Base-by-base conservation (phyloP, 2,113 vertebrate genomes). In the Hystrix cristata region DNA sequence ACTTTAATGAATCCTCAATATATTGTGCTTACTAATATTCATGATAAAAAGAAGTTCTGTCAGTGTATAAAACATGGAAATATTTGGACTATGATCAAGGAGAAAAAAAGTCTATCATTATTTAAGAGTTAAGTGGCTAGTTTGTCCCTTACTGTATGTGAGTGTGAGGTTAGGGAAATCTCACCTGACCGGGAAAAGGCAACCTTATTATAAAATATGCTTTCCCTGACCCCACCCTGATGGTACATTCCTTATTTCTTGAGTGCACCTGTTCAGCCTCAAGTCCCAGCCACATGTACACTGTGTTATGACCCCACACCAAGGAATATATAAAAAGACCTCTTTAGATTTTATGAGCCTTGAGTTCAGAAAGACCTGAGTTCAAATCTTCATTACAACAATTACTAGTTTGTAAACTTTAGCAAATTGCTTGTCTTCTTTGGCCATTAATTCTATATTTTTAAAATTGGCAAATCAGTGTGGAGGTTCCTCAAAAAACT, bases 261-360 rank as follows among this genome's bases (percentile, higher is more conserved):
- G 79, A 72, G 86, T 91, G 95, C 74, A 82, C 82, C 93, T 85
- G 72, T 93, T 95, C 92, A 95, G 60, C 29, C 60, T 65, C 53
- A 84, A 71, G 34, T 91, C 34, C 23, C 64, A 96, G 78, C 57
- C 86, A 96, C 65, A 94, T 65, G 71, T 85, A 93, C 11, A 38
- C 69, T 29, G 34, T 89, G 29, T 82, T 91, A 48, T 97, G 89
- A 71, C 86, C 25, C 43, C 43, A 82, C 3, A 72, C 62, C 86
- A 94, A 95, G 9, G n/a, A 72, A 91, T 1, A 67, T 31, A 88
- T 31, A 19, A 38, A 94, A 91, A n/a, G 29, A 9, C 29, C 55
- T 81, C 53, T 84, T 87, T 76, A 86, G 55, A 38, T 95, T 23
- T 91, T 55, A 18, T 55, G 19, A 29, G 4, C 25, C 2, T 0